These are phyloP conservation scores for Drosophila colorata DNA, from an alignment of 2,888 invertebrate species.

Conservation along the genomic window DNA sequence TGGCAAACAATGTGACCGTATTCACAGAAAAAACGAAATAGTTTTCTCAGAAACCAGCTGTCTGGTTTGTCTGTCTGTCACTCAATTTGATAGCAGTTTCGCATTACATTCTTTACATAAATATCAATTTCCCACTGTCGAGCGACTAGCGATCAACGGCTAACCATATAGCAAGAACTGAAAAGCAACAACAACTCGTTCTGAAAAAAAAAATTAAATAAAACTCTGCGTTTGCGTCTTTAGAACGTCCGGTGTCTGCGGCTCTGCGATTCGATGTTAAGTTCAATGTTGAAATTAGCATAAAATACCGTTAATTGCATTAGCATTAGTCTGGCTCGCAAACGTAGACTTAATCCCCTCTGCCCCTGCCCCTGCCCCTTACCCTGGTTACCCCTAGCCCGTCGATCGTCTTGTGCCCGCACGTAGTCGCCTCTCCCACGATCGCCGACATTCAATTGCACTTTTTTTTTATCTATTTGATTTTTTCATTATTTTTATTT, in stretches of 20 bases:
- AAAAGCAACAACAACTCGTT: slow-evolving; percentile 39
- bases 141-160: background rate
- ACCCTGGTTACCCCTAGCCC: background rate
- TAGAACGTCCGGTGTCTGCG: slow-evolving; percentile 57
- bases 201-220: slow-evolving; percentile 5
- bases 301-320: slow-evolving; percentile 83
- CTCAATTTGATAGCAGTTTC: slow-evolving; percentile 17
- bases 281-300: slow-evolving; percentile 84
- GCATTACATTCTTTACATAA: slow-evolving; percentile 54
- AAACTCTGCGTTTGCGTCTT: slow-evolving; percentile 42
- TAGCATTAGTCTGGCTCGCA: slow-evolving; percentile 70
- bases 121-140: slow-evolving; percentile 65
- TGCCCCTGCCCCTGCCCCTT: background rate
- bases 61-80: background rate
- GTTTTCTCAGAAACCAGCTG: background rate
- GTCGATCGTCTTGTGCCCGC: background rate
- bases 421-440: slow-evolving; percentile 45
- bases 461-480: slow-evolving; percentile 1
- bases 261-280: slow-evolving; percentile 73
- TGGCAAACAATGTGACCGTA: slow-evolving; percentile 9
- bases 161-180: slow-evolving; percentile 1
- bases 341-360: background rate
- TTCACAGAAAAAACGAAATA: background rate
- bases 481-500: slow-evolving; percentile 12
- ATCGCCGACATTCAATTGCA: slow-evolving; percentile 60